Percentiles rank a stretch among this genome's conserved stretches.
These are phyloP conservation scores for Catamblyrhynchus diadema DNA, from an alignment of 2,797 vertebrate genomes.

Conservation along the genomic window DNA sequence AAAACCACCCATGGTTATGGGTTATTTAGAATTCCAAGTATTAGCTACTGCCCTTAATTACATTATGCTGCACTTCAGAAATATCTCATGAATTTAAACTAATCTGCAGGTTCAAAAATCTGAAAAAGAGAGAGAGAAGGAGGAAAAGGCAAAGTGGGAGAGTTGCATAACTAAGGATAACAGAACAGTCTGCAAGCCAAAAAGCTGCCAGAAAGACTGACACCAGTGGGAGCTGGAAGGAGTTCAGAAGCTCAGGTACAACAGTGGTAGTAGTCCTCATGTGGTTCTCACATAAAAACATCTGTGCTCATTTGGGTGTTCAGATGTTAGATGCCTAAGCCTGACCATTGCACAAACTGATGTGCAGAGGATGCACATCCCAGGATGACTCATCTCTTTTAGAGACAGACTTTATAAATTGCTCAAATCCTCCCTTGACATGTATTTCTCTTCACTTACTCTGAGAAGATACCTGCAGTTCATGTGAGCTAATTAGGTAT, in stretches of 20 bases:
- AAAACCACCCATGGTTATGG: background rate
- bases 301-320: background rate
- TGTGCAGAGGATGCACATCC: background rate
- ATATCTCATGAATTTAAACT: background rate
- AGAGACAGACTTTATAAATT: background rate
- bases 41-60: background rate
- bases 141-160: background rate
- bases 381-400: background rate
- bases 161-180: background rate
- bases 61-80: background rate
- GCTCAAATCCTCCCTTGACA: background rate
- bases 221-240: background rate
- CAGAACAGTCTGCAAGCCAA: background rate
- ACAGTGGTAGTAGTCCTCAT: background rate
- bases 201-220: background rate
- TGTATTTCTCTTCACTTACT: background rate
- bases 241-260: background rate
- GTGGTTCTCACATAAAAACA: background rate
- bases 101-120: background rate
- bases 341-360: background rate
- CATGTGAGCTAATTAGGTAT: background rate
- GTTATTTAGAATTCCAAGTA: background rate
- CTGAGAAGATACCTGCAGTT: background rate
- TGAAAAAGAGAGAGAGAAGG: background rate
- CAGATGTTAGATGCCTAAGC: background rate